A percentile compares a stretch with the other conserved stretches of the same genome.
These are phyloP conservation scores for Invenusta paracnida DNA, from an alignment of 2,888 invertebrate genomes.

Conservation along the genomic window DNA sequence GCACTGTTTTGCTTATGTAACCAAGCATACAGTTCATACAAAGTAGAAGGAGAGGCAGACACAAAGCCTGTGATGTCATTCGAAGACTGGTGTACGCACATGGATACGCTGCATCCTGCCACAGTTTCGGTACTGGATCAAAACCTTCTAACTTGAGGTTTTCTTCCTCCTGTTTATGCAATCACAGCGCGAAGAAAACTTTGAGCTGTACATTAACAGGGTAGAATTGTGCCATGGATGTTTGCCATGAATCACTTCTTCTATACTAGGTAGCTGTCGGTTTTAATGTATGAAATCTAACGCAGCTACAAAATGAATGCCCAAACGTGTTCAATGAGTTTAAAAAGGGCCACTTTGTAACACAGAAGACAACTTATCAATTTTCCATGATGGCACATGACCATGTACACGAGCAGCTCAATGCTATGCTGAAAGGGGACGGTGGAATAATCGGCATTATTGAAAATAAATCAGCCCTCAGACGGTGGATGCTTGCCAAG, in stretches of 20 bases:
- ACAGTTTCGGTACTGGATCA: neutral
- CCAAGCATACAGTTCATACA: no score
- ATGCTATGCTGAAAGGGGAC: neutral
- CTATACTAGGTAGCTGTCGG: neutral
- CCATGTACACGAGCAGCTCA: neutral
- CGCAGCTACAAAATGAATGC: neutral
- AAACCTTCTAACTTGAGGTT: neutral
- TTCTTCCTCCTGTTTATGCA: neutral
- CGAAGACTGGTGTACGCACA: neutral
- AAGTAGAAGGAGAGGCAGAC: no score
- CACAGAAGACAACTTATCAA: neutral
- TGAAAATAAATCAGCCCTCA: neutral
- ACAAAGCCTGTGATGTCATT: neutral
- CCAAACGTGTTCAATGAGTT: neutral
- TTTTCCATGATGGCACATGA: neutral
- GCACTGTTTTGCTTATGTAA: no score
- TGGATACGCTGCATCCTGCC: no score
- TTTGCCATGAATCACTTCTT: neutral
- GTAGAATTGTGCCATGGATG: neutral
- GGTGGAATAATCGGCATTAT: neutral
- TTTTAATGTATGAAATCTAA: neutral
- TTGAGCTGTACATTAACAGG: neutral
- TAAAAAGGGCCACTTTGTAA: neutral
- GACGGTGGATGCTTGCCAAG: neutral
- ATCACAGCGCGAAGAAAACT: neutral